Evolutionary conservation across 2,888 invertebrate species (phyloP), one percentile per base, ranked within the genome.

Genomic region (Sicus ferrugineus): DNA sequence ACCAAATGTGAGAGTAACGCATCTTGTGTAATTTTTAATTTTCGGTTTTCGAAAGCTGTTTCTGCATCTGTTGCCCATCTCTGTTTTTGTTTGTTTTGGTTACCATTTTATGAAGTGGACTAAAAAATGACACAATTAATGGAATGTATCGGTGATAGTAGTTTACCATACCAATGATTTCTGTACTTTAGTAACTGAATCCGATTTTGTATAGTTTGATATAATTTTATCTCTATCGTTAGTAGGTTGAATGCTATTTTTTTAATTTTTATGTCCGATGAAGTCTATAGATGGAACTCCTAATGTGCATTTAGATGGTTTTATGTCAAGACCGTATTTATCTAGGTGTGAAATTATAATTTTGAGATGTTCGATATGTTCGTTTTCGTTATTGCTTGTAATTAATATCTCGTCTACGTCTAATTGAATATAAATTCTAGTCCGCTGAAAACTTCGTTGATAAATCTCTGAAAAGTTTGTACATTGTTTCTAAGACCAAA

Each of bases 151-250:
- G 58, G 19, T 58, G 58, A 16, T 58, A 58, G 26, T 30, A 58
- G 19, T 58, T 58, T 4, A 58, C 28, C 58, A 58, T 58, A 14
- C 58, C 31, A 58, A n/a, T 3, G 19, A 58, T 30, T 31, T 58
- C 30, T 58, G 58, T 58, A 58, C 3, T 31, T 58, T 28, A 9
- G 11, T 28, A 4, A 58, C 19, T 30, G 58, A n/a, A n/a, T 14
- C 14, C 16, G 58, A 16, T 31, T 28, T 30, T 16, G 26, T 3
- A 26, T 16, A 56, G 14, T 26, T 28, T 56, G 23, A n/a, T 5
- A 58, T 58, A 19, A 19, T 31, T 58, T 58, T 28, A 9, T n/a
- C 28, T 30, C 31, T 23, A 28, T 58, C 16, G 5, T 58, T 19
- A 26, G 54, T 14, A 14, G 54, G 54, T 54, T 23, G 11, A 14